These are phyloP conservation scores for Taeniopygia guttata DNA, from an alignment of 2,797 vertebrate species.

Conservation along the genomic window DNA sequence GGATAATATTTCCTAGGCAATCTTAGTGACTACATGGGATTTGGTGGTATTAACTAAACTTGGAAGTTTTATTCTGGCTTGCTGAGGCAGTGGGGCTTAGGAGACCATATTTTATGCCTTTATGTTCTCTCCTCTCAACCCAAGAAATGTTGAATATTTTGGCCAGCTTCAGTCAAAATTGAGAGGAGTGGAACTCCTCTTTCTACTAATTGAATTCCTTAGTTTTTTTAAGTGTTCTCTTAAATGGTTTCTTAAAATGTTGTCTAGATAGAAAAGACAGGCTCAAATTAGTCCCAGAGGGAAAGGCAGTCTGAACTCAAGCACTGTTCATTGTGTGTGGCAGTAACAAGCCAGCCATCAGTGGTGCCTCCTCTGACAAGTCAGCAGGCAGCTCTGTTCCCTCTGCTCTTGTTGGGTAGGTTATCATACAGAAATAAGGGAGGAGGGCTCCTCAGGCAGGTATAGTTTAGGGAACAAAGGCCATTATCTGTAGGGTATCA, in stretches of 20 bases:
- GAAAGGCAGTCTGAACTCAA: background rate
- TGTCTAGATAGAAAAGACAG: background rate
- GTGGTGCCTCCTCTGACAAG: background rate
- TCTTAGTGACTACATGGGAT: background rate
- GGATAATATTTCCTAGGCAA: background rate
- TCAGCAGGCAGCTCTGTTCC: background rate
- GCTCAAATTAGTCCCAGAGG: background rate
- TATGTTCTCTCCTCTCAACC: background rate
- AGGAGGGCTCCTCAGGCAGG: background rate
- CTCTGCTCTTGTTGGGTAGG: background rate
- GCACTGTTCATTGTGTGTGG: background rate
- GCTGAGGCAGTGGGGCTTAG: background rate
- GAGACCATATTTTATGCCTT: background rate
- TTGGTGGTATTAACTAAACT: background rate
- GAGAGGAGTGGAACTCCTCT: background rate
- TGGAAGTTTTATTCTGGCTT: background rate
- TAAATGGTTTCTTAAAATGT: background rate
- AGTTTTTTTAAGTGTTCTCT: background rate
- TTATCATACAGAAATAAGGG: background rate
- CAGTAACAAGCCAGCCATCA: background rate
- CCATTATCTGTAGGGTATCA: background rate
- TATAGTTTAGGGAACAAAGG: background rate
- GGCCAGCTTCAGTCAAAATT: background rate
- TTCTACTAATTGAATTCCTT: background rate
- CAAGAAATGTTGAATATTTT: background rate